phyloP scores from a whole-genome alignment of 2,113 vertebrate genomes.

The Ardeotis arabs region DNA sequence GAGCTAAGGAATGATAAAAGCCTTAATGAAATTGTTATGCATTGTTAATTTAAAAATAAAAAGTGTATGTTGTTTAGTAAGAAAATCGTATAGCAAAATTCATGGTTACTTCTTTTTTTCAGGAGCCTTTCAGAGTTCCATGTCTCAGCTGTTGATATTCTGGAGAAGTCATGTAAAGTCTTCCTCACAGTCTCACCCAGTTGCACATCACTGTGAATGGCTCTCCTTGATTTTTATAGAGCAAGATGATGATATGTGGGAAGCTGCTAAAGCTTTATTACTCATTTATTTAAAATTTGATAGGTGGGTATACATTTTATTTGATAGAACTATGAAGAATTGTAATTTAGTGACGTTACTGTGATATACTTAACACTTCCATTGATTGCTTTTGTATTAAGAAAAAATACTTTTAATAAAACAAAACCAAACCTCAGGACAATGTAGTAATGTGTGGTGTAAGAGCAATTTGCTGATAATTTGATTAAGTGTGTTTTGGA shows the following conservation, averaged over 20 bases:
- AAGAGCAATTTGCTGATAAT: background rate
- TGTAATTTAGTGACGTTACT: background rate
- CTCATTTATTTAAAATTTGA: slow-evolving; percentile 79
- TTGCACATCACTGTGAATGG: slow-evolving; percentile 83
- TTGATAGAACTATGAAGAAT: background rate
- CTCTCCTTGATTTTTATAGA: slow-evolving; percentile 86
- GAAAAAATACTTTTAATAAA: background rate
- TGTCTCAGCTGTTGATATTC: slow-evolving; percentile 78
- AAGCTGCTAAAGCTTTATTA: slow-evolving; percentile 84
- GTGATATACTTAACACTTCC: background rate
- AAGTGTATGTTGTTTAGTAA: background rate
- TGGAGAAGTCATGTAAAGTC: slow-evolving; percentile 68
- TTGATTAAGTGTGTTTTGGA: background rate
- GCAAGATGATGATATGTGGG: slow-evolving; percentile 96
- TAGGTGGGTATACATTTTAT: slow-evolving; percentile 68
- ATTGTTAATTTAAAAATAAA: background rate
- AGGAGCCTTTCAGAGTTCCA: slow-evolving; percentile 64
- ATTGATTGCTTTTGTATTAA: background rate
- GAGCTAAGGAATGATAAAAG: background rate
- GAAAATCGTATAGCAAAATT: background rate
- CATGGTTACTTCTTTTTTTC: background rate
- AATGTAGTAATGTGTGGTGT: background rate
- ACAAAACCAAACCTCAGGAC: background rate
- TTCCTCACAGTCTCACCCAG: background rate
- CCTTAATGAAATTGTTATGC: background rate